A percentile compares a stretch with the other conserved stretches of the same genome.
These are phyloP conservation scores for Arctocebus calabarensis DNA, from an alignment of 2,797 vertebrate genomes.

Conservation along the genomic window DNA sequence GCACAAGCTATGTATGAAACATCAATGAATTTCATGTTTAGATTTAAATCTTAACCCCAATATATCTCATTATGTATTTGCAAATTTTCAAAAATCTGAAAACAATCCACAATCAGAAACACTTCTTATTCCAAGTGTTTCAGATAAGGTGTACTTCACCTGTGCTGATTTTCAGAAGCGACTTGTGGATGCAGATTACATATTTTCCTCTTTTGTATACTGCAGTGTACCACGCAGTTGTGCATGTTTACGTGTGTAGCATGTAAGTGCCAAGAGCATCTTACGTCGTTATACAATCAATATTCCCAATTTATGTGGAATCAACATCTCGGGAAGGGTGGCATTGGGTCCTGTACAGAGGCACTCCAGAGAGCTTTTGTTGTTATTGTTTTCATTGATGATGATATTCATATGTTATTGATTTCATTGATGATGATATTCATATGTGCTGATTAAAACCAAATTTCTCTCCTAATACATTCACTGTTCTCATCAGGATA, in stretches of 20 bases:
- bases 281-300: background rate
- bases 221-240: background rate
- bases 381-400: background rate
- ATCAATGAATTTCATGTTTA: background rate
- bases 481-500: constrained; percentile 8
- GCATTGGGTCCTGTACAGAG: background rate
- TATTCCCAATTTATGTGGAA: background rate
- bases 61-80: background rate
- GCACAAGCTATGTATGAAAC: background rate
- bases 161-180: background rate
- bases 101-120: background rate
- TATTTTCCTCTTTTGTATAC: background rate
- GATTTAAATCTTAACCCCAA: background rate
- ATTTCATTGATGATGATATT: background rate
- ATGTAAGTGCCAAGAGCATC: background rate
- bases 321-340: background rate
- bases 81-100: background rate
- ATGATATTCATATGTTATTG: background rate
- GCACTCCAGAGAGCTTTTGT: background rate
- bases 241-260: background rate
- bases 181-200: background rate
- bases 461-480: background rate
- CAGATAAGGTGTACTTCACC: background rate
- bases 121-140: background rate
- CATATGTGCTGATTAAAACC: constrained; percentile 35